A percentile compares a stretch with the other conserved stretches of the same genome.
phyloP scores from a whole-genome alignment of 2,888 invertebrate species.

The Drepana falcataria region DNA sequence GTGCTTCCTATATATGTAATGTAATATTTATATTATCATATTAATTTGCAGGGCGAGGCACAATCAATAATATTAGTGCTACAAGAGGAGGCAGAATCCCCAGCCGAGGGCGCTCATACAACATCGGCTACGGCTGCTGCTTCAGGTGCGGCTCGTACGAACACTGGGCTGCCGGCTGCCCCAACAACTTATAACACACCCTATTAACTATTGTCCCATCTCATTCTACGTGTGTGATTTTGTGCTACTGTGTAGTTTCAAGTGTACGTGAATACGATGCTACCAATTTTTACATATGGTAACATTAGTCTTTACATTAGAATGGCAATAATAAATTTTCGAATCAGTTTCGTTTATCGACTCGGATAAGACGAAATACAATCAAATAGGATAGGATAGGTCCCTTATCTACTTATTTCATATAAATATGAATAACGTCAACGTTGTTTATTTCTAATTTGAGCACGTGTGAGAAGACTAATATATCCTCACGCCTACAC shows the following conservation, averaged over 20 bases:
- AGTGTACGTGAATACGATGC: background rate
- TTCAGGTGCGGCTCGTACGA: conserved; percentile 73
- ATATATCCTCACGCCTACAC: no score
- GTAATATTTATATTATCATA: background rate
- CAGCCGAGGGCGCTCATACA: conserved; percentile 62
- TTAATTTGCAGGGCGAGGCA: conserved; percentile 8
- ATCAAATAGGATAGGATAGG: no score
- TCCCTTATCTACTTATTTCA: no score
- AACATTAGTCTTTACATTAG: no score
- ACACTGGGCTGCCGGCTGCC: conserved; percentile 74
- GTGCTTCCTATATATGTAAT: background rate
- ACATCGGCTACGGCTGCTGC: conserved; percentile 81
- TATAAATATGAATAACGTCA: no score
- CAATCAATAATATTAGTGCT: conserved; percentile 12
- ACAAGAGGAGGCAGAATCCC: conserved; percentile 28
- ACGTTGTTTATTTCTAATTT: no score
- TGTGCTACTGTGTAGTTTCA: background rate
- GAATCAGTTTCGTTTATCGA: no score
- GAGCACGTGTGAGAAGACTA: no score
- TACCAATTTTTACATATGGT: background rate
- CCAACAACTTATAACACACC: conserved; percentile 10
- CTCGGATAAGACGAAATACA: no score
- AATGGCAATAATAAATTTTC: no score
- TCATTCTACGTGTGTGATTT: background rate
- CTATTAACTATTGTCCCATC: no score